Percentiles rank a stretch among this genome's conserved stretches.
These are phyloP conservation scores for Crocuta crocuta DNA, from an alignment of 2,113 vertebrate species.

Conservation along the genomic window DNA sequence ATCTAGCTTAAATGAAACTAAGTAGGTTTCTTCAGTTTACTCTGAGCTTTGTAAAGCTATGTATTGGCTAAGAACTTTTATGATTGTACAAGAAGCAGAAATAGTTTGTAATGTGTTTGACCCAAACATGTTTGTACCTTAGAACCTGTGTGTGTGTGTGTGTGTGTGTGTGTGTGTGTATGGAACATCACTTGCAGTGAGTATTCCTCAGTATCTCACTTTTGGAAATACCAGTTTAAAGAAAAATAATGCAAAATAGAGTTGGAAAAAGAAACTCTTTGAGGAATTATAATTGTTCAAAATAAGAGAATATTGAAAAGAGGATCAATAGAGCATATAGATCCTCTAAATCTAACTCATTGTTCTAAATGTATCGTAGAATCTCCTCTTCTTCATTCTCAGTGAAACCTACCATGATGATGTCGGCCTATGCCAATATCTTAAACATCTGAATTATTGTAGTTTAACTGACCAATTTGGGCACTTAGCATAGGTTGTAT, in stretches of 20 bases:
- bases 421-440: not conserved
- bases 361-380: not conserved
- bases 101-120: not conserved
- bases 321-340: not conserved
- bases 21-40: not conserved
- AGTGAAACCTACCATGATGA: not conserved
- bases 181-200: not conserved
- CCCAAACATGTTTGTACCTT: not conserved
- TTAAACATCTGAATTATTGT: not conserved
- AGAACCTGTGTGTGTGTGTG: not conserved
- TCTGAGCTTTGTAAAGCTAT: not conserved
- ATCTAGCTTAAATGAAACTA: not conserved
- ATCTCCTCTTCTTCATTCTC: not conserved
- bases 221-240: not conserved
- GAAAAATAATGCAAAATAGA: not conserved
- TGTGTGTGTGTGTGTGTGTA: not conserved
- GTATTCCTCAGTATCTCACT: not conserved
- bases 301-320: not conserved
- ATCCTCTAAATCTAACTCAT: not conserved
- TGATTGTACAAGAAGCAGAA: not conserved
- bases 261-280: not conserved
- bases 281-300: not conserved
- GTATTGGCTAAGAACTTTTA: not conserved
- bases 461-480: not conserved
- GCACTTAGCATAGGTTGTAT: not conserved